phyloP scores from a whole-genome alignment of 1,140 invertebrate genomes.

The Brachionus rubens region DNA sequence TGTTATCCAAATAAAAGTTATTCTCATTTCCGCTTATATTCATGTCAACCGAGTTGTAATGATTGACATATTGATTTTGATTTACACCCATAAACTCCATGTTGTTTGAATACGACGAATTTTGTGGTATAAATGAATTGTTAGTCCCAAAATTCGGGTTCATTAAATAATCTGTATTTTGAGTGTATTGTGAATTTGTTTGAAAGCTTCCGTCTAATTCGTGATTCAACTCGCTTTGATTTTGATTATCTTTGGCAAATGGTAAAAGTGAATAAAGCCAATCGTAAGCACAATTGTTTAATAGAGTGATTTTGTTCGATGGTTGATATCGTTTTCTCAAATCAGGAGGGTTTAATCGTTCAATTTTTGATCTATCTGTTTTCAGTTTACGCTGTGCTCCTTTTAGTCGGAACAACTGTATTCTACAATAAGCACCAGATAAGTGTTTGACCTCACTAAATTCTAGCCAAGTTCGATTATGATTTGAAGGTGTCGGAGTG shows the following conservation, averaged over 20 bases:
- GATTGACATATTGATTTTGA: neutral
- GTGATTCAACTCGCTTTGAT: neutral
- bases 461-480: neutral
- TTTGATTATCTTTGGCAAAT: neutral
- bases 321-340: constrained; percentile 28
- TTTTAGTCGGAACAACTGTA: constrained; percentile 77
- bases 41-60: neutral
- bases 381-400: constrained; percentile 95
- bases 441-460: constrained; percentile 23
- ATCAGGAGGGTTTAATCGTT: constrained; percentile 63
- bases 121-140: neutral
- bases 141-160: neutral
- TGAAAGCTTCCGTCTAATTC: neutral
- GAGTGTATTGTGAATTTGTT: neutral
- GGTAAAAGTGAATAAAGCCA: constrained; percentile 17
- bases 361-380: constrained; percentile 90
- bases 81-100: neutral
- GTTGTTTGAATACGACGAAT: neutral
- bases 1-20: neutral
- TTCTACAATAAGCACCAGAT: constrained; percentile 53
- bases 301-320: constrained; percentile 32
- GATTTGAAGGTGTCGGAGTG: neutral
- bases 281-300: constrained; percentile 22
- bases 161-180: neutral
- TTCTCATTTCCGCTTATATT: neutral